Percentiles rank a stretch among this genome's conserved stretches.
phyloP scores from a whole-genome alignment of 2,113 vertebrate species.

The Centrocercus urophasianus region DNA sequence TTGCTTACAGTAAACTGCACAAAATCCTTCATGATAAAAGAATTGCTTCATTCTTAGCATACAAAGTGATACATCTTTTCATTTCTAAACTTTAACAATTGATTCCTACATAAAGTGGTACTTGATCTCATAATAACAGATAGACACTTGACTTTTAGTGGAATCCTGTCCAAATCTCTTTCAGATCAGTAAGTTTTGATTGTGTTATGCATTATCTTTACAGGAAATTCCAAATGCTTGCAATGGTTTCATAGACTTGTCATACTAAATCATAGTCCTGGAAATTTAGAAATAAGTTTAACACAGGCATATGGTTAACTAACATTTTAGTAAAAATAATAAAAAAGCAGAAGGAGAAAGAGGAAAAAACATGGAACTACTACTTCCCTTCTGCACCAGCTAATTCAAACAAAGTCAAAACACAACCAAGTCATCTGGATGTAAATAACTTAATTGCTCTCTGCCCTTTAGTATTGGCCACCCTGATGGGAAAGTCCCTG shows the following conservation, averaged over 20 bases:
- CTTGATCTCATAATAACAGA: neutral
- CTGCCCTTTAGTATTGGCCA: neutral
- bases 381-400: neutral
- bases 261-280: neutral
- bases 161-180: neutral
- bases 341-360: conserved; percentile 26
- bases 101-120: neutral
- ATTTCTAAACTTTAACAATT: neutral
- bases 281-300: neutral
- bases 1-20: neutral
- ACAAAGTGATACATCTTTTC: neutral
- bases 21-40: neutral
- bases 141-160: neutral
- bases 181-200: neutral
- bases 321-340: conserved; percentile 3
- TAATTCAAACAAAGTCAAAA: neutral
- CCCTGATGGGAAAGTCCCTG: neutral
- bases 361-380: neutral
- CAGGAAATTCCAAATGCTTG: neutral
- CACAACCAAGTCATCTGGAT: neutral
- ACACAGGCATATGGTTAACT: neutral
- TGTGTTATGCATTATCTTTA: neutral
- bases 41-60: neutral
- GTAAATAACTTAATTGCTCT: neutral
- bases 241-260: neutral